Evolutionary conservation across 2,888 invertebrate genomes (phyloP), one percentile per base, ranked within the genome.

Genomic region (Cosmia trapezina): DNA sequence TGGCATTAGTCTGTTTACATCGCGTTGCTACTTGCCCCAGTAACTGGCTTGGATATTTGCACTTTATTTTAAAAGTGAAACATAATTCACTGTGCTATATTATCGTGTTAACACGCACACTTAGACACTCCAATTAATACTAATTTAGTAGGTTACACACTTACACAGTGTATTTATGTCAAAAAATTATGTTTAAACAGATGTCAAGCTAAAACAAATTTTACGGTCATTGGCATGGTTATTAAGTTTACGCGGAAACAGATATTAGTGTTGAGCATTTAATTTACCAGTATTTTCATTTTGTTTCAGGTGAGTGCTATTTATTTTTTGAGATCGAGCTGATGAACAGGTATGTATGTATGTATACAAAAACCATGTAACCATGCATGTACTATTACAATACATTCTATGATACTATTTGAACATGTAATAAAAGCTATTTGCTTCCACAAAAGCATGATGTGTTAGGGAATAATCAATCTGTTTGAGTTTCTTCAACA

Each of bases 1-100:
- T 94, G 93, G 95, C 93, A 88, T 94, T 95, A 95, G 96, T 93
- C 88, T 87, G 93, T 96, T 96, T 91, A 93, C 89, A 92, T 84
- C 78, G 78, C 69, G 70, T 76, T 71, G 70, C 81, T 88, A 83
- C 78, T 76, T 84, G 84, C 86, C 83, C 90, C 77, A 93, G 93
- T 89, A 81, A 92, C 94, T 94, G 49, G 92, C 87, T 68, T 78
- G 65, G 65, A 80, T 77, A 89, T 56, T 89, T 59, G 76, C 63
- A 70, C 62, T 56, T 22, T 67, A 54, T 56, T 70, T 64, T 61
- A 28, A 64, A 68, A 71, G 12, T 59, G 22, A 47, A 47, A 53
- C 1, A 54, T 62, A 63, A 43, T 53, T 28, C 11, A 53, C 49
- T 72, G 17, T 68, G 65, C 43, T 71, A 65, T 43, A 76, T 65